Conservation (phyloP, 2,113 vertebrate species). For the Psophia crepitans region DNA sequence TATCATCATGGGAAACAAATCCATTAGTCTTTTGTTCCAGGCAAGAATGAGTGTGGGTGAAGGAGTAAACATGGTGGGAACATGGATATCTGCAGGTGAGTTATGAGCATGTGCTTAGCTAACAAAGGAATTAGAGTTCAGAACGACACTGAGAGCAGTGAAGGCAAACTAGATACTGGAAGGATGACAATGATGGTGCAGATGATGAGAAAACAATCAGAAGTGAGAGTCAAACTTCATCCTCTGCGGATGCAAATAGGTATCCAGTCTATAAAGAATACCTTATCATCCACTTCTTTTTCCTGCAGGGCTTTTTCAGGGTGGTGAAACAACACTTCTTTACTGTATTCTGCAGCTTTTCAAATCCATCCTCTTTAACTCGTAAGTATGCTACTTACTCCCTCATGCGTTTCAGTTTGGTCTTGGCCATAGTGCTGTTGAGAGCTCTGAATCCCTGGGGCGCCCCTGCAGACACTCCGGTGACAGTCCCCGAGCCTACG, state of each 20-base stretch:
- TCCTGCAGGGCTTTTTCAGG: background rate
- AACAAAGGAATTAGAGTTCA: background rate
- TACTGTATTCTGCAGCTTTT: background rate
- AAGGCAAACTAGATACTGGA: background rate
- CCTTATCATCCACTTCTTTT: background rate
- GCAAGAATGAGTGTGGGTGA: background rate
- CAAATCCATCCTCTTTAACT: background rate
- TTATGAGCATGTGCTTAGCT: background rate
- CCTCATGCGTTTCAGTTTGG: slow-evolving; percentile 70
- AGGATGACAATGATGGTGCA: background rate
- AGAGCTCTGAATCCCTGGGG: slow-evolving; percentile 34
- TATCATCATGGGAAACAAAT: background rate
- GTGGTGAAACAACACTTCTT: background rate
- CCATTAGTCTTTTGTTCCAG: background rate
- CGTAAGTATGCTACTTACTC: slow-evolving; percentile 69
- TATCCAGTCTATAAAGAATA: background rate
- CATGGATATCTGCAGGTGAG: background rate
- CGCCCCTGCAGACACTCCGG: background rate
- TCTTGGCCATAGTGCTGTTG: slow-evolving; percentile 65
- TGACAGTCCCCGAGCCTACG: slow-evolving; percentile 66
- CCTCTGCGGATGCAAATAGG: background rate
- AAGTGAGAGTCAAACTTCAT: background rate
- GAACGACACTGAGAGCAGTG: fast-evolving
- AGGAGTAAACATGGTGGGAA: background rate
- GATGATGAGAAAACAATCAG: background rate